A percentile compares a stretch with the other conserved stretches of the same genome.
phyloP scores from a whole-genome alignment of 2,113 vertebrate genomes.

The Scatophagus argus region DNA sequence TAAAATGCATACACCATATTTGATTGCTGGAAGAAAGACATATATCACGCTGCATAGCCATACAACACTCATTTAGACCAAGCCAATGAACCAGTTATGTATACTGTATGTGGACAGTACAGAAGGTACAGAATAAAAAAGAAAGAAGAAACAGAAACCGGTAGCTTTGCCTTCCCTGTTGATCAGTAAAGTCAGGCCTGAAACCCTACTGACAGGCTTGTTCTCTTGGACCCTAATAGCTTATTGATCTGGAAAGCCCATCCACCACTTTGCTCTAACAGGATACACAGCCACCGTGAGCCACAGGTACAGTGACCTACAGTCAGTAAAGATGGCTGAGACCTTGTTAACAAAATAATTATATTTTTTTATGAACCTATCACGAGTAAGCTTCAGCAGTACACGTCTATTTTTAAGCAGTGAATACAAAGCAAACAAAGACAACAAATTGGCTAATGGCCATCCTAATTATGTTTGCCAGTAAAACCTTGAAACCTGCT shows the following conservation, averaged over 20 bases:
- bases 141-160: conserved; percentile 22
- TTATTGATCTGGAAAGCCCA: conserved; percentile 70
- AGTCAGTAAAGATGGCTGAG: conserved; percentile 11
- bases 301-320: conserved; percentile 42
- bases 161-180: conserved; percentile 44
- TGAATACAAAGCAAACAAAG: neutral
- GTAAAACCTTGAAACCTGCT: neutral
- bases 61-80: conserved; percentile 1
- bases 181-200: conserved; percentile 52
- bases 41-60: neutral
- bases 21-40: neutral
- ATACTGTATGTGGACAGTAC: neutral
- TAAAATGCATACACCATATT: conserved; percentile 12
- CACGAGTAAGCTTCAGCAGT: neutral
- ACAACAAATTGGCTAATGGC: neutral
- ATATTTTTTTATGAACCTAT: conserved; percentile 21
- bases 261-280: conserved; percentile 46
- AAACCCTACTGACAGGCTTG: conserved; percentile 34
- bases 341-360: conserved; percentile 41
- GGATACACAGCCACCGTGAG: conserved; percentile 25
- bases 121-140: neutral
- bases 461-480: too few relatives aligned
- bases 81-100: neutral
- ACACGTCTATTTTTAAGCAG: neutral
- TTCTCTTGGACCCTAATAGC: conserved; percentile 66